Evolutionary conservation across 2,113 vertebrate genomes (phyloP), one percentile per base, ranked within the genome.

Genomic region (Zosterops hypoxanthus): DNA sequence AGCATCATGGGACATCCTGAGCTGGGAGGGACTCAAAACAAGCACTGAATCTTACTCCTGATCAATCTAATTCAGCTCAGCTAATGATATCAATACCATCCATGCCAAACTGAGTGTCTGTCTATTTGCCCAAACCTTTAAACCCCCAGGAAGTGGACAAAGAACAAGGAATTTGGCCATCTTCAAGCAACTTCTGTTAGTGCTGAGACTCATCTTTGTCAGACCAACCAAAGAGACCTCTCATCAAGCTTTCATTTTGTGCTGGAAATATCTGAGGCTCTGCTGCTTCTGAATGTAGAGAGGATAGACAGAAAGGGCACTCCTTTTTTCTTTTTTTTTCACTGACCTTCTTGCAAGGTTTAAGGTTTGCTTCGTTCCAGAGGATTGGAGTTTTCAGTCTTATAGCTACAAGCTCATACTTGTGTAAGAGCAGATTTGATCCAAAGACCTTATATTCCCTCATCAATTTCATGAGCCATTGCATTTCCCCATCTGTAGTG

Each of bases 401-500:
- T 86, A 82, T 19, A 83, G 44, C 16, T 90, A 69, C 66, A 86
- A 77, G 64, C 52, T 80, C 42, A 47, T 53, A 78, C 64, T 79
- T 75, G 80, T 68, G 52, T 92, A 94, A 86, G 76, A 92, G n/a
- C 17, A 90, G 75, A 65, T 94, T 87, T 94, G 64, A 93, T 83
- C 82, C 72, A 47, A 92, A 96, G 72, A 86, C 68, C 85, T 95
- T 92, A 86, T 88, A 93, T 94, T 83, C 42, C 60, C 33, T 94
- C 88, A 86, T 46, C 76, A 86, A 96, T 96, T 96, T 96, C 92
- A 95, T 94, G 92, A 97, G 59, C 90, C 86, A 95, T 86, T 96
- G 71, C 71, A 90, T 95, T 95, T 92, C 47, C 50, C 71, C 46
- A 88, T 93, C 84, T 91, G 70, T 86, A 94, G 72, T 70, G 92